Evolutionary conservation across 2,797 vertebrate species (phyloP).

Genomic region (Neostethus bicornis): DNA sequence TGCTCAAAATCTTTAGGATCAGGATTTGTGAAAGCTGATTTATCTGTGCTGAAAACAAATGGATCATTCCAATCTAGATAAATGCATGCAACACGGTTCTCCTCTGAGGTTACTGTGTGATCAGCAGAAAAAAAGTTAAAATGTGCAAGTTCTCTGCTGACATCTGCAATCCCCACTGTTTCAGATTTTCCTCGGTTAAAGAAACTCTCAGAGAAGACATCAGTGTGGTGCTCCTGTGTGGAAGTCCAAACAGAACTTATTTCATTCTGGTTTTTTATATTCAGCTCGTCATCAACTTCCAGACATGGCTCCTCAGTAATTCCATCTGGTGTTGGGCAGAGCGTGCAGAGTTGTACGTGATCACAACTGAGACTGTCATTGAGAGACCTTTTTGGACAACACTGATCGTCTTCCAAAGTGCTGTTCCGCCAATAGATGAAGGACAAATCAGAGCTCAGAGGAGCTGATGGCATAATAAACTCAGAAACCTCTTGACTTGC

Average conservation of each 20-base stretch:
- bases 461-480: constrained; percentile 74
- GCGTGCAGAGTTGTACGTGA: constrained; percentile 24
- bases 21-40: constrained; percentile 1
- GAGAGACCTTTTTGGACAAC: constrained; percentile 36
- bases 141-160: constrained; percentile 58
- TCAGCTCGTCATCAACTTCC: constrained; percentile 25
- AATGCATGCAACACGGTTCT: constrained; percentile 60
- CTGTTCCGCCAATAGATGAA: constrained; percentile 36
- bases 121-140: constrained; percentile 48
- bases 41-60: constrained; percentile 38
- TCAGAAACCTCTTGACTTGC: constrained; percentile 38
- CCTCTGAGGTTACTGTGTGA: constrained; percentile 57
- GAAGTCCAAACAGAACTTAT: constrained; percentile 18
- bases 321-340: constrained; percentile 33
- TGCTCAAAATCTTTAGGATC: constrained; percentile 17
- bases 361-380: constrained; percentile 41
- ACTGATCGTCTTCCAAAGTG: constrained; percentile 58
- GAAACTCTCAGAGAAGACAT: constrained; percentile 11
- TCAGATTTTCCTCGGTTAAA: constrained; percentile 21
- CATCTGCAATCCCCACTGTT: constrained; percentile 41
- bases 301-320: constrained; percentile 33
- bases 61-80: constrained; percentile 72
- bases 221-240: constrained; percentile 11
- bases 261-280: constrained; percentile 35
- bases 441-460: constrained; percentile 48